Base-by-base conservation (phyloP, 1,140 invertebrate genomes). In the Bradysia coprophila region DNA sequence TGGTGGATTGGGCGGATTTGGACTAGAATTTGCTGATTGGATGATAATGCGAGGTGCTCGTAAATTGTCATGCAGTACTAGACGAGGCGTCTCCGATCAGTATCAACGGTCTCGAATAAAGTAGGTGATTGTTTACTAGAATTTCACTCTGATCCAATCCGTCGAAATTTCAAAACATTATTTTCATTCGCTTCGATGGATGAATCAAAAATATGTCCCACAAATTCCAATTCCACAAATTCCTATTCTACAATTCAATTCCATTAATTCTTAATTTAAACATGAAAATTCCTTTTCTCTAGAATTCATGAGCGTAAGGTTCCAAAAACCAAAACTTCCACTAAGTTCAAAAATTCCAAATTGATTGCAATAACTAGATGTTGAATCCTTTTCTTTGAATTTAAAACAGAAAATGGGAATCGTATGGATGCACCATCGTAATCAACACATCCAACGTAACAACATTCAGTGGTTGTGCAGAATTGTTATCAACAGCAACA, bases 11-110 rank as follows among this genome's bases (percentile, higher is more conserved):
- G 89, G 87, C 23, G 87, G 88, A 2, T 90, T 96, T 57, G 90
- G 89, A 24, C 63, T 96, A n/a, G 90, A 95, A 57, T 54, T 95
- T 34, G 74, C 76, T 3, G 77, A 90, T 53, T 94, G 89, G 88
- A 64, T 94, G 43, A 69, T 86, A 13, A 54, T 80, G 21, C 67
- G 86, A 52, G 89, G 88, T 2, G 84, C 78, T 6, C 73, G 63
- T 44, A 80, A 78, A 50, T 48, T 96, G 1, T 63, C 93, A 2
- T 63, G 95, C 0, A 86, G 77, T 1, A 89, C 86, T 2, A 69
- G 87, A 47, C 70, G 69, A 42, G 86, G 87, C 19, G 58, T 90
- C 9, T 66, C 57, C 37, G 84, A 75, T 47, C 84, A 85, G 9
- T 93, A 90, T 59, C 88, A 93, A 63, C 55, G 67, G 2, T 63